phyloP scores from a whole-genome alignment of 2,888 invertebrate genomes.

The Caenorhabditis sulstoni region DNA sequence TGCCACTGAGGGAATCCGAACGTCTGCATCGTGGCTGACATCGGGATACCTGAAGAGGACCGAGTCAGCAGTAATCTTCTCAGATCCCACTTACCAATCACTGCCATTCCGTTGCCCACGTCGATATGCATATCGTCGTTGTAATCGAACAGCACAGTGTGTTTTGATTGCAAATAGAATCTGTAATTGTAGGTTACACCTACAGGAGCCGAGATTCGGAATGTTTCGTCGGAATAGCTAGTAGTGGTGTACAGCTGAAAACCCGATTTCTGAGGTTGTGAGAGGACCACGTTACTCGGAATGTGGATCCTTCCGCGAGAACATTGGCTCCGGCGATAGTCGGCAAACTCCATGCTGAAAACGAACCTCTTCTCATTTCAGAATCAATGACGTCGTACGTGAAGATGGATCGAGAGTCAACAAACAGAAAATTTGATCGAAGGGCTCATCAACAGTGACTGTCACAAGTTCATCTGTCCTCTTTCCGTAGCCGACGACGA shows the following conservation, averaged over 20 bases:
- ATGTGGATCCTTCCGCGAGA: constrained; percentile 9
- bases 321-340: not conserved
- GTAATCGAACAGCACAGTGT: constrained; percentile 37
- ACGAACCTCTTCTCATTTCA: not conserved
- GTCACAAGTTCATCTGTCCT: constrained; percentile 2
- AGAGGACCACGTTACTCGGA: constrained; percentile 1
- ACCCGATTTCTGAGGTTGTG: no score
- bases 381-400: not conserved
- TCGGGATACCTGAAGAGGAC: constrained; percentile 21
- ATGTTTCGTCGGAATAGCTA: not conserved
- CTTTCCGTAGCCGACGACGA: constrained; percentile 33
- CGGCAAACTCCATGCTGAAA: constrained; percentile 10
- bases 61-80: not conserved
- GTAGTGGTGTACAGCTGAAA: constrained; percentile 20
- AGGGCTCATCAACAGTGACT: constrained; percentile 14
- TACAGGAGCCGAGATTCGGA: not conserved
- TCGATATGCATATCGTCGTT: constrained; percentile 55
- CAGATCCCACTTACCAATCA: constrained; percentile 13
- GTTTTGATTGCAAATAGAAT: constrained; percentile 33
- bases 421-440: constrained; percentile 14
- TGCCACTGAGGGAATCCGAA: constrained; percentile 29
- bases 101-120: constrained; percentile 53
- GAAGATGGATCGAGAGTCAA: constrained; percentile 36
- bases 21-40: constrained; percentile 47
- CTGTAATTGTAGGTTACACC: constrained; percentile 38